phyloP scores from a whole-genome alignment of 2,797 vertebrate species.

The Calcarius lapponicus region DNA sequence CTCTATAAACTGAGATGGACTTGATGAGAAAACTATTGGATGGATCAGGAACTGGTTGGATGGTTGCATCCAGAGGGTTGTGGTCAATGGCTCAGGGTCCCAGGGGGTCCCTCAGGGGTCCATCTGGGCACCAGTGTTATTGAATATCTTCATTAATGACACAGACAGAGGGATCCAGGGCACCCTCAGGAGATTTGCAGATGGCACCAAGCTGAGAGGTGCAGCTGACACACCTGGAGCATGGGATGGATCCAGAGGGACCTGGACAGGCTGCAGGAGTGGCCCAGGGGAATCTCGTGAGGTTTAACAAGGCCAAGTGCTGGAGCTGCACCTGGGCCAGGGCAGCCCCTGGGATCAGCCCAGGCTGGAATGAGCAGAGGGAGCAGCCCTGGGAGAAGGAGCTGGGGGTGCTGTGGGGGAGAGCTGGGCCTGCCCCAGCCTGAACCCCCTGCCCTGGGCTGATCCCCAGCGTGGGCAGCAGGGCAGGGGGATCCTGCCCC shows the following conservation, averaged over 20 bases:
- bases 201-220: background rate
- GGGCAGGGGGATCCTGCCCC: background rate
- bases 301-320: background rate
- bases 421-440: background rate
- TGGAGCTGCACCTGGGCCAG: background rate
- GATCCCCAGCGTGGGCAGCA: background rate
- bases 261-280: background rate
- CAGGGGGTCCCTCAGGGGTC: background rate
- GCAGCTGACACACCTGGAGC: background rate
- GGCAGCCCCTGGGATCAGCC: fast-evolving
- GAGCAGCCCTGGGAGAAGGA: background rate
- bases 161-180: background rate
- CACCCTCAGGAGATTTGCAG: background rate
- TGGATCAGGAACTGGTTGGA: background rate
- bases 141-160: background rate
- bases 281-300: background rate
- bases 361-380: background rate
- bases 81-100: background rate
- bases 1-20: background rate
- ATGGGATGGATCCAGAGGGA: background rate
- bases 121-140: too few species aligned
- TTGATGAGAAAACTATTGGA: background rate
- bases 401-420: background rate
- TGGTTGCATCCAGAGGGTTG: background rate
- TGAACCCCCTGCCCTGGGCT: background rate